Base-by-base conservation (phyloP, 2,888 invertebrate species). In the Dynastes tityus region DNA sequence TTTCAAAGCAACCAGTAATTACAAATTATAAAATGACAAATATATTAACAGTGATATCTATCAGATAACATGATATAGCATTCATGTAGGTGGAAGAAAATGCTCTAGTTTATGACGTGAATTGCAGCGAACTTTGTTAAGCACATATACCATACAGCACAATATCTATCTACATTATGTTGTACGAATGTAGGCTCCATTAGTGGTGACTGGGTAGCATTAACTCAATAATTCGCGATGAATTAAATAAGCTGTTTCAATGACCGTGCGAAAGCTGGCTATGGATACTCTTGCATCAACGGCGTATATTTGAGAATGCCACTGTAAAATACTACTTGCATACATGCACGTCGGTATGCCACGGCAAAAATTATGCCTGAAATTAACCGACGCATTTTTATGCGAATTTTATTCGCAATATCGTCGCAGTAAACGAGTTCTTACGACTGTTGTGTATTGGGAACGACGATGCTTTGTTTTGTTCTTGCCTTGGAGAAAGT, bases 231-330 rank as follows among this genome's bases (percentile, higher is more conserved):
- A 70, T 70, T 70, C 55, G 70, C 70, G 29, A 70, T 53, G 70
- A 70, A 70, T 70, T 70, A 70, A 70, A 70, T 70, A 70, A 70
- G 70, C 70, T 53, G 70, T 70, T 53, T 32, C 70, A 70, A 70
- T 70, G 53, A 53, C 70, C 70, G 70, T 70, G 70, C 70, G 70
- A 70, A 70, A 53, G 70, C 37, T 22, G 27, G 29, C n/a, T 70
- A 64, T 37, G 37, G 64, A 32, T 64, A 37, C 64, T 37, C 32
- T 64, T n/a, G 37, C 40, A 64, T 32, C n/a, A 64, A 11, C 32
- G 8, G 5, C 5, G 16, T 37, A n/a, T 55, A 55, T 22, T 55
- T 22, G 8, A 8, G 22, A 55, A 55, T 55, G 16, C 22, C n/a
- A 16, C 16, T 6, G 55, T 55, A 55, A 55, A 55, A 8, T 27